Evolutionary conservation across 2,888 invertebrate genomes (phyloP), one percentile per base, ranked within the genome.

Genomic region (Podotricha telesiphe): DNA sequence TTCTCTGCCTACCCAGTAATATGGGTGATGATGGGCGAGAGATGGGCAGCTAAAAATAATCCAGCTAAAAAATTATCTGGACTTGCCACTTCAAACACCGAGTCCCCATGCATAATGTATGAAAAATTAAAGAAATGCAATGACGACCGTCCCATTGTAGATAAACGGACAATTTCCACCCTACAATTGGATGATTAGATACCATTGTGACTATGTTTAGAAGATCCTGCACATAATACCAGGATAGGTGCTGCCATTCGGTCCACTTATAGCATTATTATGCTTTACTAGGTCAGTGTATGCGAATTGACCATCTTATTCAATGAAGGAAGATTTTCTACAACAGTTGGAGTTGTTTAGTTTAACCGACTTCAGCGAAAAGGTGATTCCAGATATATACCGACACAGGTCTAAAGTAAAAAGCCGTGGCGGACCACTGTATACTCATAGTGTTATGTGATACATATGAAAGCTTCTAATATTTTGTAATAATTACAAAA

Each of bases 191-290:
- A 92, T 93, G 91, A 92, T 93, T 85, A 85, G 85, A 72, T 82
- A 69, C 88, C 85, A 90, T 92, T 92, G 92, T 91, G 87, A 84
- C 91, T 90, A 92, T 90, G 91, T 91, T 91, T 92, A 92, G 93
- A 92, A 67, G 91, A 85, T 92, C 93, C 92, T 91, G 91, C 87
- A 81, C 78, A 82, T 87, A 86, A 87, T 86, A 83, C 78, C 82
- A 82, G 85, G 86, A 85, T 87, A 89, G 88, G 88, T 89, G 87
- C 86, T 79, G 77, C 79, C 78, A 86, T 82, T 86, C 80, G 77
- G 80, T 79, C 86, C 89, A 89, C 88, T 89, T 89, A 89, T 79
- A 78, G 77, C 82, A 89, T 90, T 90, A 88, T 81, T 80, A 79
- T 78, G 79, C 77, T 83, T 83, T 82, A 90, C 86, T 91, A 86